phyloP scores from a whole-genome alignment of 2,113 vertebrate species.

The Aplodontia rufa region DNA sequence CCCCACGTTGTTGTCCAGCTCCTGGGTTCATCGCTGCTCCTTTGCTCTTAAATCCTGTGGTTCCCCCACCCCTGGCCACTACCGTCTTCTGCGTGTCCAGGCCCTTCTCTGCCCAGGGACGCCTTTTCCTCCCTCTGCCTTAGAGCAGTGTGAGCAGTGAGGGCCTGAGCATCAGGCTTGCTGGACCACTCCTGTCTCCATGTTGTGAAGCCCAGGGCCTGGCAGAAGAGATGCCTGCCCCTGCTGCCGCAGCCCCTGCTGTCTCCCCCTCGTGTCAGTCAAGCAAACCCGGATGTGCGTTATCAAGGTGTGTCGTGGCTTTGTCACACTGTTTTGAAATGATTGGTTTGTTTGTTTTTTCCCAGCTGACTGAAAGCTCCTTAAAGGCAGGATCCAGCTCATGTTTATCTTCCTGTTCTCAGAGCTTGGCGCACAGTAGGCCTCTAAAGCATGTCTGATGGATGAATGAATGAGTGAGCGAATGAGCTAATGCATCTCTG shows the following conservation, averaged over 20 bases:
- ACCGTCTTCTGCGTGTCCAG: background rate
- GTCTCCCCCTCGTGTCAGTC: no score
- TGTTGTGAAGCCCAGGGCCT: background rate
- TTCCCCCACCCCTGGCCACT: no score
- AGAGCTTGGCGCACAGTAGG: background rate
- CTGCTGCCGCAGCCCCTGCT: background rate
- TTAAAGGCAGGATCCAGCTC: background rate
- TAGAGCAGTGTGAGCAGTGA: background rate
- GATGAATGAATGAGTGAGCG: background rate
- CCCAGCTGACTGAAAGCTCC: background rate
- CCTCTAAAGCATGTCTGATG: background rate
- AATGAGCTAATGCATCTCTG: background rate
- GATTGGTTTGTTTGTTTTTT: background rate
- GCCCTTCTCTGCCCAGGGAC: background rate
- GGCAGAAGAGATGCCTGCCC: background rate
- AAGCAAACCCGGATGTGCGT: fast-evolving
- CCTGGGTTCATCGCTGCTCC: background rate
- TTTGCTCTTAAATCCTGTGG: background rate
- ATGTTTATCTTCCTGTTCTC: fast-evolving
- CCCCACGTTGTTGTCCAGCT: no score
- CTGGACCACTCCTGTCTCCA: no score
- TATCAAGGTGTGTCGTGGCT: background rate
- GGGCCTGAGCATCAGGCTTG: background rate
- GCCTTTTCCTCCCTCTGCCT: background rate
- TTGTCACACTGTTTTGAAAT: fast-evolving